Evolutionary conservation across 2,888 invertebrate species (phyloP).

Genomic region (Synanthedon formicaeformis): DNA sequence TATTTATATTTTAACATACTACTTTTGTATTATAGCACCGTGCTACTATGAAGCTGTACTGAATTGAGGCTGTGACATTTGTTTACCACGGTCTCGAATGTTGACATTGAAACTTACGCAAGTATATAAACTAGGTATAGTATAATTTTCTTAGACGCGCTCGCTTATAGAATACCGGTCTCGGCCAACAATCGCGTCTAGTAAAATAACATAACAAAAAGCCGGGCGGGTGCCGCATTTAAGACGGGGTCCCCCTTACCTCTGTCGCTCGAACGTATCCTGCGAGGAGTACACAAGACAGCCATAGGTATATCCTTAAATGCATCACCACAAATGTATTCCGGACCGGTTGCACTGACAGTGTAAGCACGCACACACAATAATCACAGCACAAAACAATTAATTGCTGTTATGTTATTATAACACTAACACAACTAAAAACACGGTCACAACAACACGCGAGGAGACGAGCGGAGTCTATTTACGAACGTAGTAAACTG

Average conservation of each 20-base stretch:
- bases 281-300: conserved; percentile 78
- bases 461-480: conserved; percentile 49
- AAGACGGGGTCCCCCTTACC: conserved; percentile 73
- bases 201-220: conserved; percentile 39
- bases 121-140: conserved; percentile 17
- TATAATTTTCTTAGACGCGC: conserved; percentile 18
- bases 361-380: conserved; percentile 39
- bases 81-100: conserved; percentile 10
- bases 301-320: conserved; percentile 81
- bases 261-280: conserved; percentile 81
- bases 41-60: no score
- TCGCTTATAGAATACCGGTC: conserved; percentile 16
- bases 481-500: conserved; percentile 58
- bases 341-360: conserved; percentile 49
- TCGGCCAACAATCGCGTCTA: conserved; percentile 18
- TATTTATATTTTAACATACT: no score
- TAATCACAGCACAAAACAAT: conserved; percentile 59
- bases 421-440: conserved; percentile 52
- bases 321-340: conserved; percentile 75
- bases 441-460: conserved; percentile 49
- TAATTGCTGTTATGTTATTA: conserved; percentile 55
- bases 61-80: no score
- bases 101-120: conserved; percentile 69
- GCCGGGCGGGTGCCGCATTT: conserved; percentile 57
- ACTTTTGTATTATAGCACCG: no score